These are phyloP conservation scores for Australoheros facetus DNA, from an alignment of 2,797 vertebrate genomes.

Conservation along the genomic window DNA sequence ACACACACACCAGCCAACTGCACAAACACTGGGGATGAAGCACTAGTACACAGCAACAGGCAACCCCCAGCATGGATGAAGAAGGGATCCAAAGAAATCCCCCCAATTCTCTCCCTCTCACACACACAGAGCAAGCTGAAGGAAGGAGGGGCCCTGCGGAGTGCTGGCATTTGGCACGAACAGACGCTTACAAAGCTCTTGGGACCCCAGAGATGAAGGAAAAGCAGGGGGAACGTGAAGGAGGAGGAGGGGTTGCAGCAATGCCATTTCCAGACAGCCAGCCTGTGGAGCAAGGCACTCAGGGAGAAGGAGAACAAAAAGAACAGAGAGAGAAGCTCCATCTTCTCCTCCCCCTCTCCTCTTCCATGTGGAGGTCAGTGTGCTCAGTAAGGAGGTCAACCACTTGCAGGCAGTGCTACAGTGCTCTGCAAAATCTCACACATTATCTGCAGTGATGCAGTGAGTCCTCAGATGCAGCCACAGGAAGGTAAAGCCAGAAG, in stretches of 20 bases:
- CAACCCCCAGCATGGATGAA: constrained; percentile 40
- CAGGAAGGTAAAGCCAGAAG: background rate
- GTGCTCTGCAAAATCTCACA: constrained; percentile 30
- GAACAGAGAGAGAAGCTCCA: constrained; percentile 10
- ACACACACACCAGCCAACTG: constrained; percentile 24
- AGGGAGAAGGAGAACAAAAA: constrained; percentile 52
- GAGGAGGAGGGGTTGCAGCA: constrained; percentile 29
- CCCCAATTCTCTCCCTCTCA: constrained; percentile 35
- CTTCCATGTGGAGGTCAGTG: constrained; percentile 51
- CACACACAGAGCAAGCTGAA: constrained; percentile 1
- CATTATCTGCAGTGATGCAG: constrained; percentile 33
- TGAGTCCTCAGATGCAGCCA: background rate
- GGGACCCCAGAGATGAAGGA: constrained; percentile 60
- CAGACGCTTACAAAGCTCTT: constrained; percentile 65
- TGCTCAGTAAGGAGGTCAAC: constrained; percentile 42
- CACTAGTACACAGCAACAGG: constrained; percentile 35
- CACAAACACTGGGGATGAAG: constrained; percentile 34
- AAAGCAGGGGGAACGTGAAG: constrained; percentile 20
- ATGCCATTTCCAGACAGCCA: constrained; percentile 65
- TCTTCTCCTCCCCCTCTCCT: constrained; percentile 6
- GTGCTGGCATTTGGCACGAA: constrained; percentile 73
- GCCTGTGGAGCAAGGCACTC: constrained; percentile 55
- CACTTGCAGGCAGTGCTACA: constrained; percentile 29
- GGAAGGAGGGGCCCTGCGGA: constrained; percentile 18
- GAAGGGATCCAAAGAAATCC: constrained; percentile 54